Evolutionary conservation across 2,113 vertebrate genomes (phyloP), one percentile per base, ranked within the genome.

Genomic region (Etia nguti): DNA sequence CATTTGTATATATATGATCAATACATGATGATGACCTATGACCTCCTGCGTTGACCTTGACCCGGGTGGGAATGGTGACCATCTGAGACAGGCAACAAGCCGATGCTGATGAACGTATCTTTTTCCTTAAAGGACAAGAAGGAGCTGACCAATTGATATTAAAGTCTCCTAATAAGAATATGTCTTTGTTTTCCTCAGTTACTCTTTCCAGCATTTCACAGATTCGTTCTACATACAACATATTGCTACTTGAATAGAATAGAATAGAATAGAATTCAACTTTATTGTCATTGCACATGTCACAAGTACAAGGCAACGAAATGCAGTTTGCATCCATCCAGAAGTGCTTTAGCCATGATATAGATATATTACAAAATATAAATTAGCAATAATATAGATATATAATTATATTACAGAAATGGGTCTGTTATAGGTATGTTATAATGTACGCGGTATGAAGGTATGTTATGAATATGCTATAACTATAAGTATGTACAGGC

Each of bases 1-100:
- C 48, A 50, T 50, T 50, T 50, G 8, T 20, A 0, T 20, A 50
- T 0, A 50, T 9, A 0, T 52, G 50, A 52, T n/a, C 48, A 50
- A 50, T 50, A 50, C 0, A 52, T 20, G 18, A 52, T 52, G 48
- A 52, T 52, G 50, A 52, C 18, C 50, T n/a, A 52, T n/a, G 50
- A 52, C 18, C 50, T n/a, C 50, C 1, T 52, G 50, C 18, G 0
- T 52, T 52, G 50, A 52, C 50, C 4, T 4, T 52, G 18, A 52
- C 8, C 8, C 2, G 0, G 50, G 50, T 20, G 50, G 16, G 50
- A 52, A n/a, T 52, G 8, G 1, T 52, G 18, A n/a, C 0, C 0
- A 52, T 52, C 18, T 52, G 50, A 52, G 50, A 52, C 50, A 1
- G 48, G 16, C 48, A 50, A 50, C 48, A 4, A 50, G 48, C 4